Evolutionary conservation across 2,113 vertebrate species (phyloP).

Genomic region (Stigmatopora nigra): DNA sequence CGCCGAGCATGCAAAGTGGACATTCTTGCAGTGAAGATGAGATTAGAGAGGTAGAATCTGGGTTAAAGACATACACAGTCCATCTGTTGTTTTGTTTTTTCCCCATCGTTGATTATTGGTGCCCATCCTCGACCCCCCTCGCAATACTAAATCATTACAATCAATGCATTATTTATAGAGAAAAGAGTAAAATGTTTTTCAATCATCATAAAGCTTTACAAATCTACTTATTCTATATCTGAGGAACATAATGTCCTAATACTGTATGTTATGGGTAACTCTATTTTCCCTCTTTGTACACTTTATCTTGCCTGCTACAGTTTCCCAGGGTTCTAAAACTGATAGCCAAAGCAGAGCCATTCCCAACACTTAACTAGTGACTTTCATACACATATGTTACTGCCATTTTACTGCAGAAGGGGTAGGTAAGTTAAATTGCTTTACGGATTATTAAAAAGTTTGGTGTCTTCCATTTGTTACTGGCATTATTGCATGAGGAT

Average conservation of each 20-base stretch:
- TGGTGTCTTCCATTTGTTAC: too few species aligned
- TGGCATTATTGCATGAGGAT: too few species aligned
- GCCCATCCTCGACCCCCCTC: conserved; percentile 15
- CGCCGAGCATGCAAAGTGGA: conserved; percentile 19
- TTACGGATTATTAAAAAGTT: too few species aligned
- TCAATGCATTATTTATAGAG: conserved; percentile 4
- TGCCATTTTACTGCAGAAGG: conserved; percentile 21
- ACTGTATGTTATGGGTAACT: conserved; percentile 4
- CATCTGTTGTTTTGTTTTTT: conserved; percentile 75
- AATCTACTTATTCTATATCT: background rate
- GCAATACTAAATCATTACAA: conserved; percentile 26
- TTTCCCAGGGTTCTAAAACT: conserved; percentile 55
- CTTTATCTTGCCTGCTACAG: conserved; percentile 45
- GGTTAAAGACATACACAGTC: conserved; percentile 66
- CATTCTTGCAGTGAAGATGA: conserved; percentile 67
- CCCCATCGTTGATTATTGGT: conserved; percentile 35
- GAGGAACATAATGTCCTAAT: conserved; percentile 6
- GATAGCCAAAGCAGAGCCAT: conserved; percentile 51
- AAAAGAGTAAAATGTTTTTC: background rate
- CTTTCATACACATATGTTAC: conserved; percentile 18
- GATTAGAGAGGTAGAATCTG: conserved; percentile 72
- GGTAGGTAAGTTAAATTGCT: too few species aligned
- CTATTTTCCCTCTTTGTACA: conserved; percentile 8
- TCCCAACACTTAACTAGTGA: conserved; percentile 30
- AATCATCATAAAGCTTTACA: background rate